These are phyloP conservation scores for Mesochorus sp. DNA, from an alignment of 2,888 invertebrate species.

Conservation along the genomic window DNA sequence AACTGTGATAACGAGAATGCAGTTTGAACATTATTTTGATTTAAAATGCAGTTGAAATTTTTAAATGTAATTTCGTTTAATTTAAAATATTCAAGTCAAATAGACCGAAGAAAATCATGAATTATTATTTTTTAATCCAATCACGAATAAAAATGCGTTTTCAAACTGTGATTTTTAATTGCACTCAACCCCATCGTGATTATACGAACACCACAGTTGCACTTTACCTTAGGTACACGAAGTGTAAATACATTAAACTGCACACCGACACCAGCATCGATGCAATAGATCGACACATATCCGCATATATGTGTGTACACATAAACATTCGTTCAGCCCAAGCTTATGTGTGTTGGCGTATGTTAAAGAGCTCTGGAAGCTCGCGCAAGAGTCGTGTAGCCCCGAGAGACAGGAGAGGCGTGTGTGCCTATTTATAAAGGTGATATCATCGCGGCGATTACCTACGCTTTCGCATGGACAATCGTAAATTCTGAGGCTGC, in stretches of 20 bases:
- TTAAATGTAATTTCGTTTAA: no score
- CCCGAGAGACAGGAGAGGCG: slow-evolving; percentile 72
- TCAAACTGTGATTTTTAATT: no score
- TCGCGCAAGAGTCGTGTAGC: slow-evolving; percentile 50
- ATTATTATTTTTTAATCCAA: not conserved
- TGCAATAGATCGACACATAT: slow-evolving; percentile 18
- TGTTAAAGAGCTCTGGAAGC: slow-evolving; percentile 60
- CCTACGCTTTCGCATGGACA: slow-evolving; percentile 81
- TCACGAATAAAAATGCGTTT: no score
- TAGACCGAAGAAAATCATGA: no score
- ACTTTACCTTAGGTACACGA: slow-evolving; percentile 49
- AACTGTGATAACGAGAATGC: no score
- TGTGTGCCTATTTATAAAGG: slow-evolving; percentile 80
- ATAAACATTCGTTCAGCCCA: slow-evolving; percentile 2
- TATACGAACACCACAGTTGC: slow-evolving; percentile 1
- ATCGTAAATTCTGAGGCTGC: slow-evolving; percentile 74
- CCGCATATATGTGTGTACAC: not conserved
- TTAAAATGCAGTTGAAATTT: no score
- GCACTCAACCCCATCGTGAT: not conserved
- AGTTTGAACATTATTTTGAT: no score
- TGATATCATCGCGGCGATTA: slow-evolving; percentile 81
- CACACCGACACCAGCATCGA: slow-evolving; percentile 18
- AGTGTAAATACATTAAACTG: slow-evolving; percentile 4
- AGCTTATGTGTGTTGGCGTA: slow-evolving; percentile 62
- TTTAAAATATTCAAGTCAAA: no score